Evolutionary conservation across 2,797 vertebrate species (phyloP), one percentile per base, ranked within the genome.

Genomic region (Cossypha niveicapilla): DNA sequence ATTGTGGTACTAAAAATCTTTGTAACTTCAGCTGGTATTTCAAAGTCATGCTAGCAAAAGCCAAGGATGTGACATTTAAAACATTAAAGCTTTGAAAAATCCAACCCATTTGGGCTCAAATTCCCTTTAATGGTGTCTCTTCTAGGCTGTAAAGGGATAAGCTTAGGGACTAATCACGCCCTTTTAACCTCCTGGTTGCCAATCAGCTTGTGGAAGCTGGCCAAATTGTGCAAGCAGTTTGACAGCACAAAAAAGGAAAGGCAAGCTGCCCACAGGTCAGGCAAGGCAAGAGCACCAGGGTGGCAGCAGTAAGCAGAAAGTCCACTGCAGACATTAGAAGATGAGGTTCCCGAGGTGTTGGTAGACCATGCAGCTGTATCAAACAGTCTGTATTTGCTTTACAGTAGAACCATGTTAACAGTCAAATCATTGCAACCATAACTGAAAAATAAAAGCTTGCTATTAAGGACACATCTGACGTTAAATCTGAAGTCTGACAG

Each of bases 81-180:
- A 86, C 51, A 91, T 57, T 72, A 89, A 85, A 87, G 58, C 50
- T 87, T 75, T 89, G 51, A 79, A 62, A 87, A 91, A 93, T 88
- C 62, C 67, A 93, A 80, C 18, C 11, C 57, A 18, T 76, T 66
- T 70, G 60, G 47, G 30, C 68, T 83, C 42, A 66, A 73, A 93
- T 70, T 68, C 56, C 56, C 34, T 76, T 92, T 76, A 88, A 84
- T 37, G 60, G 44, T 74, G 32, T 28, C n/a, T 91, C 61, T 87
- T 81, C 37, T 10, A 67, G 34, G 8, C 18, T 72, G 23, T 37
- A 63, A 91, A 86, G 18, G 30, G 32, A 85, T 73, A 85, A 73
- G 4, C 24, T 84, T 56, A 51, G 27, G 53, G 45, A 86, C 53
- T 84, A 67, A 77, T 56, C 32, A 66, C 0, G 6, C 42, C 28